phyloP scores from a whole-genome alignment of 2,797 vertebrate genomes.

The Echeneis naucrates region DNA sequence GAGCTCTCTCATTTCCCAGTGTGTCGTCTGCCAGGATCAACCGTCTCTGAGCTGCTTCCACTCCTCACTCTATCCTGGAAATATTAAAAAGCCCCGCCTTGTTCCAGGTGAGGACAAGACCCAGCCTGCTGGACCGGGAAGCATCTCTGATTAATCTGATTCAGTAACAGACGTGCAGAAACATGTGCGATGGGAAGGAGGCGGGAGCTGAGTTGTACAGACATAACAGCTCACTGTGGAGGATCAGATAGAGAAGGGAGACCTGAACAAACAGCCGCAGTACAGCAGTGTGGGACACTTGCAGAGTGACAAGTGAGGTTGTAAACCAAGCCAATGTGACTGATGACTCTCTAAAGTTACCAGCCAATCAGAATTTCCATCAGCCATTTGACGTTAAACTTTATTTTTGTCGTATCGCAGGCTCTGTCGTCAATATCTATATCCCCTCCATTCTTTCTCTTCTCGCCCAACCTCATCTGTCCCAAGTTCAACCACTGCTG shows the following conservation, averaged over 20 bases:
- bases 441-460: too few species aligned
- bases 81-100: neutral
- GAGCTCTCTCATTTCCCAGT: neutral
- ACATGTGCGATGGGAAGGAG: slow-evolving; percentile 18
- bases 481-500: too few species aligned
- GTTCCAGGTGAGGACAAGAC: slow-evolving; percentile 33
- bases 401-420: too few species aligned
- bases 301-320: neutral
- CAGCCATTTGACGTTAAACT: too few species aligned
- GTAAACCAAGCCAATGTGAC: too few species aligned
- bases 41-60: slow-evolving; percentile 1
- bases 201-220: slow-evolving; percentile 6
- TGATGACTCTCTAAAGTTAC: too few species aligned
- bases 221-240: slow-evolving; percentile 6
- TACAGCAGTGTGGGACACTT: neutral
- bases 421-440: too few species aligned
- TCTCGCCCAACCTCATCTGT: too few species aligned
- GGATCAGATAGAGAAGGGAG: slow-evolving; percentile 22
- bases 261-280: slow-evolving; percentile 21
- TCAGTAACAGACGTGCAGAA: slow-evolving; percentile 16
- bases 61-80: neutral
- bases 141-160: slow-evolving; percentile 25
- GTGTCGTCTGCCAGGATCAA: neutral
- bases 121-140: slow-evolving; percentile 6
- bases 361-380: too few species aligned